phyloP scores from a whole-genome alignment of 1,140 invertebrate species.

The Alviniconcha marisindica region DNA sequence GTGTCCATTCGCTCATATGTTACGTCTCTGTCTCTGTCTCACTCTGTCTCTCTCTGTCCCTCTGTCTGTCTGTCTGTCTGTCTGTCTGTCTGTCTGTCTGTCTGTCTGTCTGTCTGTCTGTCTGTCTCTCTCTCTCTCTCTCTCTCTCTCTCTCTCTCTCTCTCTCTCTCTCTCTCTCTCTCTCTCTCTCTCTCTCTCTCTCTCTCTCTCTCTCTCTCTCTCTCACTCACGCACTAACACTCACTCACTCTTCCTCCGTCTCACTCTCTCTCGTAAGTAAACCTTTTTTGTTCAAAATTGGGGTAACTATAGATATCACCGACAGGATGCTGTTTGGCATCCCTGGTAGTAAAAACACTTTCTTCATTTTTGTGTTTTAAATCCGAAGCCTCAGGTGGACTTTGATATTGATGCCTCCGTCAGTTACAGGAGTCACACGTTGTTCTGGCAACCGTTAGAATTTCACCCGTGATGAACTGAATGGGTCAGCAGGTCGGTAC shows the following conservation, averaged over 20 bases:
- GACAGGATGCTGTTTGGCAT: not conserved
- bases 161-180: not conserved
- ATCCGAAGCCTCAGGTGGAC: not conserved
- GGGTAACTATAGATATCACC: too few species aligned
- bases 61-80: not conserved
- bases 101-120: not conserved
- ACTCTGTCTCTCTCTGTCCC: not conserved
- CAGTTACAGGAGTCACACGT: too few species aligned
- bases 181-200: constrained; percentile 4
- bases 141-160: constrained; percentile 8
- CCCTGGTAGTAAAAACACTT: not conserved
- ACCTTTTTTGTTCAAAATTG: not conserved
- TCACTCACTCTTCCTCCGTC: not conserved
- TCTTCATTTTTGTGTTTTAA: not conserved
- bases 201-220: not conserved
- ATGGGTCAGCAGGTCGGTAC: too few species aligned
- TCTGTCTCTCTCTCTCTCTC: constrained; percentile 12
- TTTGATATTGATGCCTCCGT: not conserved
- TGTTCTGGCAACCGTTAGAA: too few species aligned
- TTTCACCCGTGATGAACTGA: too few species aligned
- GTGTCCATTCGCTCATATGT: not conserved
- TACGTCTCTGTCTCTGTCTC: not conserved
- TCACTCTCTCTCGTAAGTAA: not conserved
- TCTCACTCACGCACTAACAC: not conserved
- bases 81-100: too few species aligned